Evolutionary conservation across 1,140 invertebrate species (phyloP).

Genomic region (Drosophila rhopaloa): DNA sequence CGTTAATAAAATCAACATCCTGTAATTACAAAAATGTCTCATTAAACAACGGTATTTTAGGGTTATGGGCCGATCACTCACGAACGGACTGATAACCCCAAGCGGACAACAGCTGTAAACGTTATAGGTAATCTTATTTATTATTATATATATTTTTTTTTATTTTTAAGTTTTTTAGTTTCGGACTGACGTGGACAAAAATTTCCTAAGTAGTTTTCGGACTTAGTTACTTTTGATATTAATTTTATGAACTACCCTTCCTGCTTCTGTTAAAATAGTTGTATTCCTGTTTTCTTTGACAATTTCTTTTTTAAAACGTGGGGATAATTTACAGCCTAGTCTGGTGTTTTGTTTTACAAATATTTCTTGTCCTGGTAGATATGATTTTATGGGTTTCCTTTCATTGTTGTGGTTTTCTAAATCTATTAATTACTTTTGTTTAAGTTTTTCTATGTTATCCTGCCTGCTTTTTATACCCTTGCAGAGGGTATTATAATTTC

Average conservation of each 20-base stretch:
- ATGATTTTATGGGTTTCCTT: constrained; percentile 14
- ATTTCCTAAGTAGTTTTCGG: too few species aligned
- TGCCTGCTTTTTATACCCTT: neutral
- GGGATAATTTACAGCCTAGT: constrained; percentile 7
- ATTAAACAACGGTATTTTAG: neutral
- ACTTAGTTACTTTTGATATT: too few species aligned
- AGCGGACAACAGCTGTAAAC: too few species aligned
- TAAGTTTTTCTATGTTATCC: constrained; percentile 28
- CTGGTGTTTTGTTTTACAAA: constrained; percentile 5
- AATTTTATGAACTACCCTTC: constrained; percentile 2
- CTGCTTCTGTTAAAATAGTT: neutral
- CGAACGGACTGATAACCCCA: too few species aligned
- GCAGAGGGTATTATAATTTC: too few species aligned
- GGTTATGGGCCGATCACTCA: neutral
- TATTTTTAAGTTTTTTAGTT: too few species aligned
- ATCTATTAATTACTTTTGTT: constrained; percentile 12
- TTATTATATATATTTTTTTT: neutral
- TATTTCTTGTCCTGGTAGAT: constrained; percentile 17
- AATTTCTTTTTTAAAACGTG: constrained; percentile 2
- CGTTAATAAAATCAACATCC: neutral
- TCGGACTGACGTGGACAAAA: too few species aligned
- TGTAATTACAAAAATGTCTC: too few species aligned
- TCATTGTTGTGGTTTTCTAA: neutral
- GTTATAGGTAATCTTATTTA: constrained; percentile 3
- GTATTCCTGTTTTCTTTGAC: neutral